A percentile compares a stretch with the other conserved stretches of the same genome.
phyloP scores from a whole-genome alignment of 1,140 invertebrate species.

The Nephila pilipes region DNA sequence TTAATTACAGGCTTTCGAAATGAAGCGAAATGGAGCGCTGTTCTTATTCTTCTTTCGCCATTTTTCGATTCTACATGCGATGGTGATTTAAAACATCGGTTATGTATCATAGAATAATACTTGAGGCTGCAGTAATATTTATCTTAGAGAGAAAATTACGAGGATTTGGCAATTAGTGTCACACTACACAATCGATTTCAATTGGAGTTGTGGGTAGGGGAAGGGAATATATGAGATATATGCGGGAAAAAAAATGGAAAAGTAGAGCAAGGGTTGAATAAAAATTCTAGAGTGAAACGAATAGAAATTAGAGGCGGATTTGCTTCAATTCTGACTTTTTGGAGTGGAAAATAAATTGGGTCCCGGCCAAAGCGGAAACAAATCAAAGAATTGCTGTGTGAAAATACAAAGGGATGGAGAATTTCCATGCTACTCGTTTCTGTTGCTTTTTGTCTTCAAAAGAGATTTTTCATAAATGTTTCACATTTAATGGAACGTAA shows the following conservation, averaged over 20 bases:
- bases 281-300: conserved; percentile 14
- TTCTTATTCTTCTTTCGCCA: conserved; percentile 7
- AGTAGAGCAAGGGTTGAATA: conserved; percentile 30
- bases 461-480: conserved; percentile 44
- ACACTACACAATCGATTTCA: conserved; percentile 6
- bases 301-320: conserved; percentile 3
- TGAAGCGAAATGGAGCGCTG: background rate
- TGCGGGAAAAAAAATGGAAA: background rate
- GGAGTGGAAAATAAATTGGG: conserved; percentile 64
- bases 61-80: conserved; percentile 11
- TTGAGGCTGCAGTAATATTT: conserved; percentile 18
- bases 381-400: conserved; percentile 31
- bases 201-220: background rate
- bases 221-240: background rate
- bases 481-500: conserved; percentile 32
- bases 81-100: conserved; percentile 13
- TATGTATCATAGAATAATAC: conserved; percentile 26
- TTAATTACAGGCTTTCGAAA: conserved; percentile 57
- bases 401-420: conserved; percentile 32
- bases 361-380: conserved; percentile 48
- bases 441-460: conserved; percentile 39
- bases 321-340: conserved; percentile 58
- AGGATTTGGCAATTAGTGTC: conserved; percentile 12
- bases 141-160: conserved; percentile 37
- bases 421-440: conserved; percentile 12